A percentile compares a stretch with the other conserved stretches of the same genome.
Conservation (phyloP, 64 coral and sea anemone genomes). For the Anthopleura sola region DNA sequence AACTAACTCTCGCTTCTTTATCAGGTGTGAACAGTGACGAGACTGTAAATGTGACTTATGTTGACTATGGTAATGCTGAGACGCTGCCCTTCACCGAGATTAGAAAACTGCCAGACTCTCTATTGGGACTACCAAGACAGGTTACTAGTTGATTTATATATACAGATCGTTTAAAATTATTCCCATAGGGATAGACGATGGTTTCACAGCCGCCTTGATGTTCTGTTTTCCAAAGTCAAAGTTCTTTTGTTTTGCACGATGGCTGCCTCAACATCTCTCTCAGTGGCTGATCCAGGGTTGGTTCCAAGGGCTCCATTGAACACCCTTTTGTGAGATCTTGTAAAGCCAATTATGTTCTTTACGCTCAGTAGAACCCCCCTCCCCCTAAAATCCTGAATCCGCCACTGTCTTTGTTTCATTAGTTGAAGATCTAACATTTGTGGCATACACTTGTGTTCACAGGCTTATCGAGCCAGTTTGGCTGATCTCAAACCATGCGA, state of each 20-base stretch:
- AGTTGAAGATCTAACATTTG: neutral
- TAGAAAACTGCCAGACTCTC: slow-evolving; percentile 79
- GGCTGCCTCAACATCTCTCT: neutral
- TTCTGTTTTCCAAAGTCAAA: no score
- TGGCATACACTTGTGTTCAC: neutral
- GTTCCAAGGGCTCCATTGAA: no score
- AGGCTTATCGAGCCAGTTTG: slow-evolving; percentile 31
- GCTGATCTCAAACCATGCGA: slow-evolving; percentile 48
- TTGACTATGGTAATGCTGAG: slow-evolving; percentile 95
- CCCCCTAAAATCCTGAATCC: no score
- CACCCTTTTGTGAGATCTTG: no score
- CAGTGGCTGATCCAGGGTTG: no score
- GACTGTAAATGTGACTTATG: slow-evolving; percentile 68
- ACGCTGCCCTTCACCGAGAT: slow-evolving; percentile 71
- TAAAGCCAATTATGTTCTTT: no score
- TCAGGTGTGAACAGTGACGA: slow-evolving; percentile 63
- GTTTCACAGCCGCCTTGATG: no score
- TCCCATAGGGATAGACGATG: no score
- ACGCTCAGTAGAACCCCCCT: no score
- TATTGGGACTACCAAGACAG: slow-evolving; percentile 68
- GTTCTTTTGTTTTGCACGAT: no score
- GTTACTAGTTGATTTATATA: neutral
- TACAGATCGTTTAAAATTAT: no score
- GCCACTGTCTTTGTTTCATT: no score
- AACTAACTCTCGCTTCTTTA: neutral